Percentiles rank a stretch among this genome's conserved stretches.
These are phyloP conservation scores for Halcyon senegalensis DNA, from an alignment of 2,113 vertebrate species.

Conservation along the genomic window DNA sequence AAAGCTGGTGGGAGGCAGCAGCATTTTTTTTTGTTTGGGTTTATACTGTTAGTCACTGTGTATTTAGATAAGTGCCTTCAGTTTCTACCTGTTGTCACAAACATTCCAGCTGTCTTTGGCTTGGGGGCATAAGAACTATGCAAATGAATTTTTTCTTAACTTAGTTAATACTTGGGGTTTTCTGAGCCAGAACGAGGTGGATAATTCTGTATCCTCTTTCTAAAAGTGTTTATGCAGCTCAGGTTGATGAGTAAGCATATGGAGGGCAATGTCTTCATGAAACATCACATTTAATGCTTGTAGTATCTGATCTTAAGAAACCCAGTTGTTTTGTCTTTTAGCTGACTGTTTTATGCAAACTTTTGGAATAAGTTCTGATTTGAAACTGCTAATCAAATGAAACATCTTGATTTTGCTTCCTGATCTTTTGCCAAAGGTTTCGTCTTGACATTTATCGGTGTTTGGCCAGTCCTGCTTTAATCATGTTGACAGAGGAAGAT, in stretches of 20 bases:
- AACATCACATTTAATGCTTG: background rate
- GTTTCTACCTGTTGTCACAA: background rate
- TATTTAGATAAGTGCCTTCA: background rate
- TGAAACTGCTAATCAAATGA: background rate
- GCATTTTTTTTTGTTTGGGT: background rate
- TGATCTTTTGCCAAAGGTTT: conserved; percentile 80
- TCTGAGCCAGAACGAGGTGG: background rate
- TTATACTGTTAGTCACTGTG: background rate
- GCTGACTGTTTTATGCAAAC: background rate
- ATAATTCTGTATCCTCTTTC: background rate
- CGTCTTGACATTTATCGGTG: conserved; percentile 98
- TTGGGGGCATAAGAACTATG: background rate
- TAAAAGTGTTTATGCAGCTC: background rate
- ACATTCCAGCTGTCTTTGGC: background rate
- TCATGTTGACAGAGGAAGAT: conserved; percentile 98
- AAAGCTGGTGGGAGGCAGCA: background rate
- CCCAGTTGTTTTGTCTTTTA: background rate
- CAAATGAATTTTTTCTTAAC: background rate
- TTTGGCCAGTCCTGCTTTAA: conserved; percentile 94
- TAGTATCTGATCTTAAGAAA: background rate
- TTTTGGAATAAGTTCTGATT: background rate
- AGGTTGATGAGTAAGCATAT: background rate
- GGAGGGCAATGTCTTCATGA: background rate
- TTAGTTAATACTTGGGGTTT: background rate
- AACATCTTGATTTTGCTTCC: background rate